Base-by-base conservation (phyloP, 2,113 vertebrate species). In the Herpetotheres cachinnans region DNA sequence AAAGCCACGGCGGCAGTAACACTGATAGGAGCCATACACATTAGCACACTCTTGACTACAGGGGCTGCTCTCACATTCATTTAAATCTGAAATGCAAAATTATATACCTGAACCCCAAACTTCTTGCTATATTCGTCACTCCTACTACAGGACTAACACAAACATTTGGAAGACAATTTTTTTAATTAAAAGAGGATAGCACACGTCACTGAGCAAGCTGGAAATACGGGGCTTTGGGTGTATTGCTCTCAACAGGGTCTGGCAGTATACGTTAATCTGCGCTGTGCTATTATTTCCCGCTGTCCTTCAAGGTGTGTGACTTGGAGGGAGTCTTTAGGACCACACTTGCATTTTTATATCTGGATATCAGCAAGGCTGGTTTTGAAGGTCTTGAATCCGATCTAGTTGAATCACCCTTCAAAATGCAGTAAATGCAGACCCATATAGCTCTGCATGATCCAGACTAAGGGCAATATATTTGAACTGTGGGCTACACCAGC, bases 41-140 rank as follows among this genome's bases (percentile, higher is more conserved):
- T 99, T 99, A 93, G 99, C 99, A 14, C 99, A 99, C 91, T 99
- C 99, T 88, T 99, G 99, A 90, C 99, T 99, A 69, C 99, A 99
- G 3, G 99, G 99, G 89, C 91, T 99, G 95, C 94, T 99, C 76
- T 98, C 98, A 77, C 99, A 99, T 81, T 99, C 99, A 3, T 99
- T 99, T 84, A 99, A 62, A 86, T 99, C 98, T 99, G 96, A 46
- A 97, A 96, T 16, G 50, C n/a, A 96, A 29, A 92, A 67, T 44
- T 55, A 47, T 0, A 36, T 3, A 55, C 24, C 62, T 84, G 65
- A 91, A 49, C 4, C 20, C 3, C 46, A 30, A 29, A 49, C 50
- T 61, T 82, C 38, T 91, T 56, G 27, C 24, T 66, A 1, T 49
- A 29, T 29, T 71, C 5, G 4, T 46, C 47, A 29, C 16, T 80